phyloP scores from a whole-genome alignment of 2,888 invertebrate species.

The Notodonta dromedarius region DNA sequence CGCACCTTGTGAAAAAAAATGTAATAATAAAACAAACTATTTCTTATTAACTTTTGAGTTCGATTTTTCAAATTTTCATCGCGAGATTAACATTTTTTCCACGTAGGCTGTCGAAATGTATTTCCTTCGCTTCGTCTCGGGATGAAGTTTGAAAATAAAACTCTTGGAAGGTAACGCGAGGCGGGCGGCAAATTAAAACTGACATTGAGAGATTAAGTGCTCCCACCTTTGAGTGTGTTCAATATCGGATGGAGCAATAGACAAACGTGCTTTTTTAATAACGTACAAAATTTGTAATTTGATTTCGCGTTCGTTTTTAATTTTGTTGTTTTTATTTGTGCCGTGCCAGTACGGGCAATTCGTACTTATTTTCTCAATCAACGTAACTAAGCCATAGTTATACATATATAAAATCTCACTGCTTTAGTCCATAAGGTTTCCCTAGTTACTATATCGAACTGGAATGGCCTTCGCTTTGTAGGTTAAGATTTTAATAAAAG shows the following conservation, averaged over 20 bases:
- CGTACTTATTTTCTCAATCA: no score
- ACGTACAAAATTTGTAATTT: constrained; percentile 45
- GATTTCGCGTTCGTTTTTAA: constrained; percentile 44
- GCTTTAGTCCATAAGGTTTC: no score
- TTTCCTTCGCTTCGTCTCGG: constrained; percentile 68
- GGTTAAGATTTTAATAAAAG: no score
- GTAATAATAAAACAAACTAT: constrained; percentile 12
- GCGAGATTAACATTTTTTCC: constrained; percentile 54
- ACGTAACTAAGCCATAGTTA: no score
- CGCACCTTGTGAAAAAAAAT: background rate
- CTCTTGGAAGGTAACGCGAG: constrained; percentile 78
- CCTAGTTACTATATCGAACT: no score
- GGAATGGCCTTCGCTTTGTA: no score
- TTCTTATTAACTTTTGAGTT: constrained; percentile 21
- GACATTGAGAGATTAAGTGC: constrained; percentile 83
- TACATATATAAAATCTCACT: no score
- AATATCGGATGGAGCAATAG: constrained; percentile 41
- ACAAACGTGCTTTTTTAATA: constrained; percentile 48
- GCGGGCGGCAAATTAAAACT: constrained; percentile 78
- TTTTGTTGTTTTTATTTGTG: constrained; percentile 19
- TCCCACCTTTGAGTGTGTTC: constrained; percentile 61
- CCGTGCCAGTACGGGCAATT: no score
- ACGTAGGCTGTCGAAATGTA: constrained; percentile 68
- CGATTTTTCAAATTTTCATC: constrained; percentile 46
- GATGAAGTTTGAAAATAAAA: constrained; percentile 74